These are phyloP conservation scores for Psettodes erumei DNA, from an alignment of 2,113 vertebrate species.

Conservation along the genomic window DNA sequence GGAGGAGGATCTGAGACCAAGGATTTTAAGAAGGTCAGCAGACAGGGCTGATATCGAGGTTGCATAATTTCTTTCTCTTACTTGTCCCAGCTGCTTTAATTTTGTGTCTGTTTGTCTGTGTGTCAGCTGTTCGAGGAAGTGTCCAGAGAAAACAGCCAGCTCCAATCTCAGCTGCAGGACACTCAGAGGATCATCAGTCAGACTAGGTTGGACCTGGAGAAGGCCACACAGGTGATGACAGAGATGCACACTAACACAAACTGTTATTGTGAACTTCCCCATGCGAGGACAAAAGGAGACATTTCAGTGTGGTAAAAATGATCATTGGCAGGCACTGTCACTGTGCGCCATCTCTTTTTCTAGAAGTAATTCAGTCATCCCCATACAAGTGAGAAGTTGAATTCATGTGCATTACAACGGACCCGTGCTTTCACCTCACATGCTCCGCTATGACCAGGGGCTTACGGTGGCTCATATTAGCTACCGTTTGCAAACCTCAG, in stretches of 20 bases:
- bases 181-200: conserved; percentile 83
- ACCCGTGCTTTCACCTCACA: neutral
- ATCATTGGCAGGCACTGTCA: neutral
- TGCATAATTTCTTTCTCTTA: neutral
- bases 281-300: neutral
- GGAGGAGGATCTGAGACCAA: conserved; percentile 73
- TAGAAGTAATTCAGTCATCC: neutral
- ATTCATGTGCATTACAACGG: neutral
- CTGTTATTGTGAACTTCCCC: neutral
- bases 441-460: neutral
- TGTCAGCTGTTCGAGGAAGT: conserved; percentile 85
- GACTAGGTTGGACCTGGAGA: conserved; percentile 85
- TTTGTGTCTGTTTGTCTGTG: conserved; percentile 13
- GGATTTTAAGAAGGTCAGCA: conserved; percentile 84
- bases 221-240: conserved; percentile 82
- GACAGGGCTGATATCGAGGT: neutral
- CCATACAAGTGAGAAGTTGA: neutral
- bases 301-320: neutral
- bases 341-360: neutral
- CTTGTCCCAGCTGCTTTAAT: neutral
- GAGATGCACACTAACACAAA: neutral
- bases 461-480: neutral
- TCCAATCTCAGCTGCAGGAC: conserved; percentile 86
- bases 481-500: neutral
- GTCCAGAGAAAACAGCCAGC: conserved; percentile 84